Conservation (phyloP, 2,797 vertebrate species). For the Columba guinea region DNA sequence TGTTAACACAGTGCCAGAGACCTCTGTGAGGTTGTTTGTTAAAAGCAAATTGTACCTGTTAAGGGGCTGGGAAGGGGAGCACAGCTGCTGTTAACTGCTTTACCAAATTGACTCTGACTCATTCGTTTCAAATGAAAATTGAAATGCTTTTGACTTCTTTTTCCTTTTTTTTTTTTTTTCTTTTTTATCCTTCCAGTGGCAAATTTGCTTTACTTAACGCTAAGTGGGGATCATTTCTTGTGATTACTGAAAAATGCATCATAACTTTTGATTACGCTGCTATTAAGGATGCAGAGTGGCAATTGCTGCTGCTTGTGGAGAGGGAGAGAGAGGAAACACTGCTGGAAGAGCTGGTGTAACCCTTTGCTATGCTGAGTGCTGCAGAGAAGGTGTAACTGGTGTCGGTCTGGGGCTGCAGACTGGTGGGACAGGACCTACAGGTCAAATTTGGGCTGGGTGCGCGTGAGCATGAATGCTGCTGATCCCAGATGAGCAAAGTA, state of each 20-base stretch:
- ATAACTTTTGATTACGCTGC: conserved; percentile 77
- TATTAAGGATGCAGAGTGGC: conserved; percentile 73
- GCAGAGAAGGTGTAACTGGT: not conserved
- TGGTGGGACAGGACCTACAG: not conserved
- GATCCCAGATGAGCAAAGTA: too few relatives aligned
- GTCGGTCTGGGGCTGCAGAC: not conserved
- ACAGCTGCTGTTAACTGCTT: conserved; percentile 72
- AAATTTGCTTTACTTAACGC: conserved; percentile 78
- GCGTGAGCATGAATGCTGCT: fast-evolving
- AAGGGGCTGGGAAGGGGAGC: conserved; percentile 61
- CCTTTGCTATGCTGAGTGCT: conserved; percentile 42
- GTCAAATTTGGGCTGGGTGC: not conserved
- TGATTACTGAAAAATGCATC: conserved; percentile 82
- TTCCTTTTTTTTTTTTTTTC: not conserved
- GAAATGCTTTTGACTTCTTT: conserved; percentile 72
- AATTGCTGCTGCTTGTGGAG: conserved; percentile 59
- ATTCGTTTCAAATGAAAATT: conserved; percentile 76
- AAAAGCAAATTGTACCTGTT: conserved; percentile 79
- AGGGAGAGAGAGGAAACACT: conserved; percentile 17
- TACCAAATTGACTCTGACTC: conserved; percentile 77
- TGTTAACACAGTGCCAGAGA: conserved; percentile 72
- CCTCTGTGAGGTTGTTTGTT: conserved; percentile 75
- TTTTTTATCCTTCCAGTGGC: conserved; percentile 50
- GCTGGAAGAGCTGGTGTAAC: conserved; percentile 55
- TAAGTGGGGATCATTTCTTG: conserved; percentile 80